These are phyloP conservation scores for Chionomys nivalis DNA, from an alignment of 2,113 vertebrate species.

Conservation along the genomic window DNA sequence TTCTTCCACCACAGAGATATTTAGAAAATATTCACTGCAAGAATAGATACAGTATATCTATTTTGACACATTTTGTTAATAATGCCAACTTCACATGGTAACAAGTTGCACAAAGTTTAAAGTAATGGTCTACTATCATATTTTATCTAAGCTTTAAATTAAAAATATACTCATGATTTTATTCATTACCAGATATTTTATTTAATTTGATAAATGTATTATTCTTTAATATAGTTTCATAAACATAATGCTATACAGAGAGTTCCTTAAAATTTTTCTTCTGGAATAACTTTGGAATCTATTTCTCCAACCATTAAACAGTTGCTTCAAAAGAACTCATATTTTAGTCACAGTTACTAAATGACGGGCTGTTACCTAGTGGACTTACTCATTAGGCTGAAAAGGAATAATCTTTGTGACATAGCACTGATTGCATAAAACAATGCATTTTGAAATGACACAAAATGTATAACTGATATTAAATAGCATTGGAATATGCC, in stretches of 20 bases:
- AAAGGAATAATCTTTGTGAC: conserved; percentile 30
- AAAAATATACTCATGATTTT: not conserved
- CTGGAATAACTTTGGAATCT: conserved; percentile 26
- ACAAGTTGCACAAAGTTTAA: not conserved
- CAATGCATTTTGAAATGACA: conserved; percentile 36
- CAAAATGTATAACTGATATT: conserved; percentile 9
- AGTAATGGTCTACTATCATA: not conserved
- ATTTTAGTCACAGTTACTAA: not conserved
- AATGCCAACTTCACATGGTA: not conserved
- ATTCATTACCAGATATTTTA: not conserved
- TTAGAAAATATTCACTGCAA: not conserved
- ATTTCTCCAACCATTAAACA: not conserved
- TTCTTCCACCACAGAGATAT: not conserved
- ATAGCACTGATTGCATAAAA: conserved; percentile 6
- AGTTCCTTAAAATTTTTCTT: not conserved
- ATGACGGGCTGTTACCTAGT: conserved; percentile 36
- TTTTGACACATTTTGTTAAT: not conserved
- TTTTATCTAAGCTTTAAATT: not conserved
- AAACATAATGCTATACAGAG: not conserved
- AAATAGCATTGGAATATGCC: conserved; percentile 25
- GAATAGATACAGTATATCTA: not conserved
- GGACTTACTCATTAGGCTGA: conserved; percentile 1
- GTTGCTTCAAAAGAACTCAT: not conserved
- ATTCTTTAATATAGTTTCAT: conserved; percentile 1
- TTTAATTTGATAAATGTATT: not conserved